Percentiles rank a stretch among this genome's conserved stretches.
Evolutionary conservation across 2,113 vertebrate genomes (phyloP).

Genomic region (Caracal caracal): DNA sequence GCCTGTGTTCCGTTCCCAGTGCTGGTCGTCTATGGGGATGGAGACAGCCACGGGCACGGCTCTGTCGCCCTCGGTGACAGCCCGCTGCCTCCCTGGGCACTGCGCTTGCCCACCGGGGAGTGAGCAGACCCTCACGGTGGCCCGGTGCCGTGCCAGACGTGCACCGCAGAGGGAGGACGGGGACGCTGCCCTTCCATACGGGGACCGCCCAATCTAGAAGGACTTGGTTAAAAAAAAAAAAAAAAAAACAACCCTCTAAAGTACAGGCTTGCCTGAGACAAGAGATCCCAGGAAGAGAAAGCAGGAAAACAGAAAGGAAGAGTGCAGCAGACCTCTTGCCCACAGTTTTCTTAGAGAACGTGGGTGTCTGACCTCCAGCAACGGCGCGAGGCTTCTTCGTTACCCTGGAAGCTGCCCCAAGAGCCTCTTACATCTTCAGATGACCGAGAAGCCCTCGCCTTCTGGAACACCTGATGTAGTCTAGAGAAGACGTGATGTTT

Average conservation of each 20-base stretch:
- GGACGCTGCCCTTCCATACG: not conserved
- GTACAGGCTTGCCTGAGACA: not conserved
- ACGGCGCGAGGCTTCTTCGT: not conserved
- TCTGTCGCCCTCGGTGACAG: fast-evolving
- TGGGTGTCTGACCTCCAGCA: not conserved
- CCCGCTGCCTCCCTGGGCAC: fast-evolving
- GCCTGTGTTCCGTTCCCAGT: not conserved
- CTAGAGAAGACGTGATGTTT: not conserved
- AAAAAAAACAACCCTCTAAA: not conserved
- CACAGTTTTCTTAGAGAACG: not conserved
- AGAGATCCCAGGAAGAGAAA: not conserved
- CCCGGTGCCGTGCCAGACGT: not conserved
- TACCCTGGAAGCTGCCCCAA: not conserved
- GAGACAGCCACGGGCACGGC: not conserved
- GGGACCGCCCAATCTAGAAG: not conserved
- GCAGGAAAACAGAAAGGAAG: not conserved
- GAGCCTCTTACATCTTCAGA: not conserved
- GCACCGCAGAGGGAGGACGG: not conserved
- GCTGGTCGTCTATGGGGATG: not conserved
- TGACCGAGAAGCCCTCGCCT: not conserved
- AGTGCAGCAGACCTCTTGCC: not conserved
- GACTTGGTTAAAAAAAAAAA: not conserved
- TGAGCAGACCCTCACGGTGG: fast-evolving
- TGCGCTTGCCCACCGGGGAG: fast-evolving
- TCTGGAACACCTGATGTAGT: not conserved